These are phyloP conservation scores for Andinoacara biseriatus DNA, from an alignment of 2,113 vertebrate species.

Conservation along the genomic window DNA sequence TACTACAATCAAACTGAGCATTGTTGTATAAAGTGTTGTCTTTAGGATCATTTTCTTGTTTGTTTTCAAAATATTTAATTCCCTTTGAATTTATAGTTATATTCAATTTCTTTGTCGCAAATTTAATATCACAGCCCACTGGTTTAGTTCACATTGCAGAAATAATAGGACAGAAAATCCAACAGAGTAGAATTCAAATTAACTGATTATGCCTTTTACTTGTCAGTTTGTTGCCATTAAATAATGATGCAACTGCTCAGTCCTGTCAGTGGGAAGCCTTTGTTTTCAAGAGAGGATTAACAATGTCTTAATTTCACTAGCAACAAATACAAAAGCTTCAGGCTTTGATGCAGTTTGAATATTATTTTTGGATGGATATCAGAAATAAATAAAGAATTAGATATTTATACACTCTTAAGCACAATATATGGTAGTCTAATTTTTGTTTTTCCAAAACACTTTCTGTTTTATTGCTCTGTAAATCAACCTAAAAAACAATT, in stretches of 20 bases:
- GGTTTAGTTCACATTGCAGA: not conserved
- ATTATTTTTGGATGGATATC: constrained; percentile 5
- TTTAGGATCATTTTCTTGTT: not conserved
- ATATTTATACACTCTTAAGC: not conserved
- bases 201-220: not conserved
- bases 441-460: not conserved
- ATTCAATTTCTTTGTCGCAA: not conserved
- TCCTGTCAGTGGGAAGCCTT: constrained; percentile 23
- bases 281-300: constrained; percentile 41
- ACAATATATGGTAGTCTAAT: not conserved
- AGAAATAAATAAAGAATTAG: not conserved
- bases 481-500: not conserved
- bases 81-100: not conserved
- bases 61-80: not conserved
- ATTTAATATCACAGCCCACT: not conserved
- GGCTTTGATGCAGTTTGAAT: constrained; percentile 14
- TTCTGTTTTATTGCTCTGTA: not conserved
- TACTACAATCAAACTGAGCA: not conserved
- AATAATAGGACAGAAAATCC: not conserved
- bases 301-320: constrained; percentile 14
- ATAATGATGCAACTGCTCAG: constrained; percentile 3
- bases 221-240: constrained; percentile 20
- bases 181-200: not conserved
- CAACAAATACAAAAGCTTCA: constrained; percentile 1
- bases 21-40: not conserved